Conservation (phyloP, 2,888 invertebrate genomes). For the Stenodema calcarata region DNA sequence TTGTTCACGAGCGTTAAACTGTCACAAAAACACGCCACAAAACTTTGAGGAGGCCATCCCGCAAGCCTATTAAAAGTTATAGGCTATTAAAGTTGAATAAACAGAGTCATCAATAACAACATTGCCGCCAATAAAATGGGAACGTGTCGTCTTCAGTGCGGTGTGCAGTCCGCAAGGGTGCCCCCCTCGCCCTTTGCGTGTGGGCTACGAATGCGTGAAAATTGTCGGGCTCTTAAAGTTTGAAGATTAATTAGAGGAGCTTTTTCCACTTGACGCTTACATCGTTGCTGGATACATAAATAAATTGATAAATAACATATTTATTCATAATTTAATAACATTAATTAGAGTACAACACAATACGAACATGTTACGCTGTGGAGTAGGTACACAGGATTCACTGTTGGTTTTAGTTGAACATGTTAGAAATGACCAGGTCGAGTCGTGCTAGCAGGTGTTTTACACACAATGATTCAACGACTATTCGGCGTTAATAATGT, state of each 20-base stretch:
- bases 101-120: conserved; percentile 36
- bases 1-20: neutral
- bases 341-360: too few species aligned
- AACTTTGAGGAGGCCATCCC: conserved; percentile 25
- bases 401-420: too few species aligned
- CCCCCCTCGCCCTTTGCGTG: neutral
- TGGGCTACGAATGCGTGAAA: neutral
- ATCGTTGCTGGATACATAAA: too few species aligned
- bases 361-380: too few species aligned
- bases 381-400: too few species aligned
- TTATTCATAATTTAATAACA: too few species aligned
- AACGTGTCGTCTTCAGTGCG: conserved; percentile 25
- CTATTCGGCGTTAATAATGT: too few species aligned
- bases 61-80: conserved; percentile 38
- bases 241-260: neutral
- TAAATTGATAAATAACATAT: too few species aligned
- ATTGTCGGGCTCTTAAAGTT: neutral
- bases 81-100: conserved; percentile 36
- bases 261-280: too few species aligned
- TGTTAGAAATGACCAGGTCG: too few species aligned
- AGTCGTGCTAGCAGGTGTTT: too few species aligned
- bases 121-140: conserved; percentile 25
- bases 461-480: too few species aligned
- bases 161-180: neutral
- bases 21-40: conserved; percentile 31